Percentiles rank a stretch among this genome's conserved stretches.
Evolutionary conservation across 1,140 invertebrate species (phyloP).

Genomic region (Cyclina sinensis): DNA sequence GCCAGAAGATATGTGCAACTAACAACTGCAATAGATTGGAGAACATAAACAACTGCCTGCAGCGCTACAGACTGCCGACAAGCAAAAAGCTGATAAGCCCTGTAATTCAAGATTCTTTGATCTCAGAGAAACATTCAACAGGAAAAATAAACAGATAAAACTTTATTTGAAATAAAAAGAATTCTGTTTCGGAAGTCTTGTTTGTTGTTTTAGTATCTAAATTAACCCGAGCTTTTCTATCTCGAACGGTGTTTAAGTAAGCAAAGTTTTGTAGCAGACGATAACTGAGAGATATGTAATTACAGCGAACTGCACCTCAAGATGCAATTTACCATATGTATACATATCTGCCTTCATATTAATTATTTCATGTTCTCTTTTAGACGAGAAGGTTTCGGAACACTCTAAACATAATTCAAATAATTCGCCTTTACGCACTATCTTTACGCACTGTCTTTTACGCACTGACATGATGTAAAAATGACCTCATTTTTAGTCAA

Average conservation of each 20-base stretch:
- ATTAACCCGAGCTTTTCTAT: conserved; percentile 10
- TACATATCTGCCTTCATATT: no score
- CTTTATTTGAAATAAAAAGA: conserved; percentile 24
- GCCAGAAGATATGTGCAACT: neutral
- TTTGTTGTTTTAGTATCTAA: conserved; percentile 1
- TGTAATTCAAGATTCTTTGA: conserved; percentile 32
- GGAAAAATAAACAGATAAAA: neutral
- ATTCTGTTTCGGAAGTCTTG: neutral
- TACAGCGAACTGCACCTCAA: neutral
- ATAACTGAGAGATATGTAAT: neutral
- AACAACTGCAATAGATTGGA: neutral
- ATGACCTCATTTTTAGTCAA: no score
- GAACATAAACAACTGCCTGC: conserved; percentile 30
- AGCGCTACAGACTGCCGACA: neutral
- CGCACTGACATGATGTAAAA: no score
- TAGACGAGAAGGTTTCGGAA: no score
- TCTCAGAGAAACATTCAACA: conserved; percentile 21
- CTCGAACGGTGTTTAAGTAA: conserved; percentile 5
- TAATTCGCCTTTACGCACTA: no score
- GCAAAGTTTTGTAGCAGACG: neutral
- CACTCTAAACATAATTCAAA: no score
- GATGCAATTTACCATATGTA: no score
- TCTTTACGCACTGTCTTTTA: no score
- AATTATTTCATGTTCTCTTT: no score
- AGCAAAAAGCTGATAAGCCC: neutral